Base-by-base conservation (phyloP, 2,113 vertebrate genomes). In the Martes martes region DNA sequence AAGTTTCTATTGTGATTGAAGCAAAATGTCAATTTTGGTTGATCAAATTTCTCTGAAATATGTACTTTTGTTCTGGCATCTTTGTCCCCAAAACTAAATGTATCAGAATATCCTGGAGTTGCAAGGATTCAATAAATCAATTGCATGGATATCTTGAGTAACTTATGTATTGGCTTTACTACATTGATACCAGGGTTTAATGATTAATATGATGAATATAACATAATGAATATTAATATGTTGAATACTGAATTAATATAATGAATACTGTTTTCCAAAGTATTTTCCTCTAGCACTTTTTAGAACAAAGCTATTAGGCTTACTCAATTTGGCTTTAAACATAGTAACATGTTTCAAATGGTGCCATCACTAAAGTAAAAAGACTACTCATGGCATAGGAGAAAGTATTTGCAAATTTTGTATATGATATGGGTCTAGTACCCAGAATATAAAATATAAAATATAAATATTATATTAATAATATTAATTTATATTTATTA, bases 81-180 rank as follows among this genome's bases (percentile, higher is more conserved):
- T 99, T 99, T 99, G 98, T 99, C 99, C 99, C 99, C 99, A 98
- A 99, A 99, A 97, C 99, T 99, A 98, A 99, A 99, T 97, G 99
- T 99, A 0, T 99, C 99, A 61, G 99, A 99, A 59, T 99, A 99
- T 26, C 99, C 99, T 23, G 99, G 99, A 7, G 99, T 99, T 47
- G 99, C 98, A 98, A 99, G 98, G 1, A 99, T 99, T 69, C 99
- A 99, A 0, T 99, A 99, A 96, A 99, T 99, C 98, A 97, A 99
- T 99, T 98, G 99, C 99, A 84, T 99, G 99, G 94, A 99, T 99
- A 98, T 99, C 99, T 98, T 99, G 99, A 94, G 99, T 99, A 94
- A 99, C 99, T 95, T 99, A 98, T n/a, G 99, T 99, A 98, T 99
- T 99, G 87, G 99, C 99, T 98, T 99, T 99, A 95, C 99, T 99